A percentile compares a stretch with the other conserved stretches of the same genome.
These are phyloP conservation scores for Cepaea hortensis DNA, from an alignment of 2,888 invertebrate genomes.

Conservation along the genomic window DNA sequence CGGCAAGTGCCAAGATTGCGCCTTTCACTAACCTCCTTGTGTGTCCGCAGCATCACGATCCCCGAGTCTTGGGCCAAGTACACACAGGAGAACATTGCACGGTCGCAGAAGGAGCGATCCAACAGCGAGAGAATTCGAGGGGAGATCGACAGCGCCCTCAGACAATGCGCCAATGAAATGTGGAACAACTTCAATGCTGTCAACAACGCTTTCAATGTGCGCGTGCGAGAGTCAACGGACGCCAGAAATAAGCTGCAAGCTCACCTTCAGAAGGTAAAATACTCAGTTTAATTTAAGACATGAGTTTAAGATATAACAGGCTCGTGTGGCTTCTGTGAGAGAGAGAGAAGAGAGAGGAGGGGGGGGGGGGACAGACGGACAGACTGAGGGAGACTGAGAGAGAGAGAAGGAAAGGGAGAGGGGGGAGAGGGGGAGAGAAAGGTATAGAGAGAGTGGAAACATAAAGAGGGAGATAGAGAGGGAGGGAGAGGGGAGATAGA, in stretches of 20 bases:
- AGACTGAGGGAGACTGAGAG: no score
- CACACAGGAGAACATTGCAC: slow-evolving; percentile 76
- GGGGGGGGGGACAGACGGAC: no score
- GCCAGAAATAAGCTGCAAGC: slow-evolving; percentile 76
- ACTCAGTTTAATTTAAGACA: no score
- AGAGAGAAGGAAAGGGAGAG: no score
- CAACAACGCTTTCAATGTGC: slow-evolving; percentile 74
- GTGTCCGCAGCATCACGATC: slow-evolving; percentile 82
- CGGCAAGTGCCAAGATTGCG: neutral
- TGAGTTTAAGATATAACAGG: neutral
- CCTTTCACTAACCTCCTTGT: neutral
- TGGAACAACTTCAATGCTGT: slow-evolving; percentile 76
- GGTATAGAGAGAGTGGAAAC: no score
- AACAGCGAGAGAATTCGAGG: slow-evolving; percentile 74
- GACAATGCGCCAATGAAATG: slow-evolving; percentile 76
- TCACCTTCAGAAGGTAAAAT: slow-evolving; percentile 70
- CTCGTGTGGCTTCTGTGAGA: neutral
- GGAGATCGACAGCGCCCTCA: slow-evolving; percentile 73
- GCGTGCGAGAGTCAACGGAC: slow-evolving; percentile 75
- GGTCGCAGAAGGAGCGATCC: slow-evolving; percentile 76
- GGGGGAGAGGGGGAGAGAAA: no score
- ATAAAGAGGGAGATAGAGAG: no score
- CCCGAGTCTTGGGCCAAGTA: slow-evolving; percentile 76
- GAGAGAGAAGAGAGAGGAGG: neutral
- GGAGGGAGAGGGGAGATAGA: no score